phyloP scores from a whole-genome alignment of 2,113 vertebrate species.

The Grammomys dolichurus region DNA sequence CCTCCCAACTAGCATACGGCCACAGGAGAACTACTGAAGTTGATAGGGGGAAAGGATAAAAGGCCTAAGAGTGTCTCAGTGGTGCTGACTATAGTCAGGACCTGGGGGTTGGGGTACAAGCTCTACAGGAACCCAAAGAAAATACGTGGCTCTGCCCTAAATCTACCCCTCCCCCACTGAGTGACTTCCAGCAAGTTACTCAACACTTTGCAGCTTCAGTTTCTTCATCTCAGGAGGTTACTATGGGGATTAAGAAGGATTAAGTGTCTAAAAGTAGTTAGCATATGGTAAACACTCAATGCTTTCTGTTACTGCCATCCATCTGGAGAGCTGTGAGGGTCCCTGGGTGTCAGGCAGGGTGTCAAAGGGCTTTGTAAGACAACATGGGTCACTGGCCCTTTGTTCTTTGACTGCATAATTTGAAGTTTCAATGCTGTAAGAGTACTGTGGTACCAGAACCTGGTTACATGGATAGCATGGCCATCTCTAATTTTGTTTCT shows the following conservation, averaged over 20 bases:
- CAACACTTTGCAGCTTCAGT: background rate
- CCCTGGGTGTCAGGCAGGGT: background rate
- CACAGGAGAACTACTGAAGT: background rate
- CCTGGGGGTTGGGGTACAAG: background rate
- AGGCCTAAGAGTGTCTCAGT: background rate
- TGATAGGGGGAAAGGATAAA: background rate
- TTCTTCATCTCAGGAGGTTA: background rate
- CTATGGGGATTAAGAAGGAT: conserved; percentile 36
- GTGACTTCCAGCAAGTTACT: background rate
- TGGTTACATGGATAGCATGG: too few relatives aligned
- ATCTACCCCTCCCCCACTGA: background rate
- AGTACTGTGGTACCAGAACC: background rate
- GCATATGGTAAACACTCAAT: background rate
- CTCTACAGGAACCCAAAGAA: background rate
- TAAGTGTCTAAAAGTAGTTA: background rate
- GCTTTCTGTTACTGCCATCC: background rate
- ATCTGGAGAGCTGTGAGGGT: background rate
- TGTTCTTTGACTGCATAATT: background rate
- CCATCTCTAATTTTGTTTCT: background rate
- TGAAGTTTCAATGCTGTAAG: background rate
- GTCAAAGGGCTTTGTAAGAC: background rate
- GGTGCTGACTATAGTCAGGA: background rate
- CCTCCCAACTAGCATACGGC: background rate
- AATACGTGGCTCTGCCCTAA: background rate
- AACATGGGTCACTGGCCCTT: background rate